Evolutionary conservation across 37 sponge, comb jelly and placozoan genomes (phyloP), one percentile per base, ranked within the genome.

Genomic region (Hexactinellida sp.): DNA sequence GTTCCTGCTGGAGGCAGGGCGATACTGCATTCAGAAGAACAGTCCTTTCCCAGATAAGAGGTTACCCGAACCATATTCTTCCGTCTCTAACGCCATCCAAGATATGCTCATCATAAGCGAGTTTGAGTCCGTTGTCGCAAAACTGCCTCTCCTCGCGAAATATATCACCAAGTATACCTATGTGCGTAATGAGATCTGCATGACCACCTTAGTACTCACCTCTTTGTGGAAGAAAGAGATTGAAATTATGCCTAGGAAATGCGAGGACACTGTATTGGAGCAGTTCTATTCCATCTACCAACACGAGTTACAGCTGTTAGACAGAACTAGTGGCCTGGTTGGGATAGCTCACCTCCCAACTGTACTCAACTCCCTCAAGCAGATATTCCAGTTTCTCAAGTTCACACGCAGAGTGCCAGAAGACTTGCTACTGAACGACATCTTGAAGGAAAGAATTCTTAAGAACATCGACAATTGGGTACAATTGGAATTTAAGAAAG

Each of bases 81-180:
- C 76, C 25, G 13, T 63, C 5, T 10, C 76, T n/a, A 63, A 32
- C 76, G 21, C 76, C 25, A 63, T 63, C 5, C 76, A 63, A 63
- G 30, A 10, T 21, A 7, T 63, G 5, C 76, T 63, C 25, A 28
- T 10, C 34, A 63, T 63, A 23, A n/a, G 30, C 34, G 30, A 63
- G 28, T 63, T 63, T n/a, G 28, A 63, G 30, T 10, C 76, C 13
- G 13, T 23, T 23, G 13, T 63, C 5, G 76, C 76, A 32, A 10
- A 23, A 25, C 21, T 63, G 21, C 76, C 76, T 63, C 30, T 63
- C 76, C 76, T 63, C 76, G 76, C 76, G 76, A 63, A 63, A 63
- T 63, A 63, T n/a, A n/a, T 63, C 76, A 63, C 76, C 34, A 63
- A 63, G 76, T 63, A 63, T n/a, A 63, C 76, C 3, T 63, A 63